Base-by-base conservation (phyloP, 1,140 invertebrate genomes). In the Caenorhabditis tropicalis region DNA sequence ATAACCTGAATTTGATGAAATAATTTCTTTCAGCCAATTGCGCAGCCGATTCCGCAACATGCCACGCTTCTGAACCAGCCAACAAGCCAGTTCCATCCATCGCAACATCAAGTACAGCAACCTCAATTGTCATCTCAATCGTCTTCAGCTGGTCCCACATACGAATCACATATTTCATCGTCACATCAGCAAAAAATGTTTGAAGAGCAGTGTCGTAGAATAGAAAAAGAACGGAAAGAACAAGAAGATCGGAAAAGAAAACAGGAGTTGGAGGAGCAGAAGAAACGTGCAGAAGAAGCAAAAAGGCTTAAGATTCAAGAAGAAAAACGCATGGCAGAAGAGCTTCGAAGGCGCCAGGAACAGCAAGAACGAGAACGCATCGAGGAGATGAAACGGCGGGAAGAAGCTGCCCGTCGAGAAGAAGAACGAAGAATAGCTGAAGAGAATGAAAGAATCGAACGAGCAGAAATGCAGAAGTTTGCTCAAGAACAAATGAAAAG, bases 201-300 rank as follows among this genome's bases (percentile, higher is more conserved):
- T 9, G 85, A 81, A 15, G 85, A 79, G 12, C 46, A 80, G 74
- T 9, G 70, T 29, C 33, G 84, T 43, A 82, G 83, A 60, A 60
- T 79, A 19, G 58, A 84, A 70, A 82, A 65, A 56, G 70, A 85
- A 39, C 4, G 58, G 33, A 81, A 81, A 65, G 85, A 86, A 36
- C 49, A 87, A 79, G 83, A 82, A 74, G 46, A 81, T 15, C 24
- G 46, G 29, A 21, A 79, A 31, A 65, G 33, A 27, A 60, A 87
- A 58, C 48, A 46, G 49, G 60, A 86, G 48, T 1, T 29, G 16
- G 56, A 56, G 10, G 82, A 84, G 29, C 29, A 56, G 51, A 29
- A 31, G n/a, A 27, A 36, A 86, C 36, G 81, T 29, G 7, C 39
- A 27, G 58, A 80, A 82, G 48, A 86, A 27, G 43, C 58, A 84